Base-by-base conservation (phyloP, 2,888 invertebrate species). In the Agrotis puta region DNA sequence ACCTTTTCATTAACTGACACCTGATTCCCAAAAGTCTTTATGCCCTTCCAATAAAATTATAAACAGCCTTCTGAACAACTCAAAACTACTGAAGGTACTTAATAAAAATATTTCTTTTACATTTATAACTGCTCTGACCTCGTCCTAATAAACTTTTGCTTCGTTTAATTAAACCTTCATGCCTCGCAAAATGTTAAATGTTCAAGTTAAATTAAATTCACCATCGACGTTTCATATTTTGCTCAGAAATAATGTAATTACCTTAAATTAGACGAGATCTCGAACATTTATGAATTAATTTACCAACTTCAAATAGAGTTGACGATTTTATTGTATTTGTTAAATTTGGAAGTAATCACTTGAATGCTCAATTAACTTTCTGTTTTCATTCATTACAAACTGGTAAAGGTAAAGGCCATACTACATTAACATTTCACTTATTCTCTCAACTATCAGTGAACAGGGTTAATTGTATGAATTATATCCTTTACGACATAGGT, bases 121-220 rank as follows among this genome's bases (percentile, higher is more conserved):
- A 83, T 87, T 79, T 77, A 77, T 82, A 85, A 84, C 77, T 77
- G 80, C 66, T 74, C 77, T 78, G 84, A 79, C 86, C 85, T 87
- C 81, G 83, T 70, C 86, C 82, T 88, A 85, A 88, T 87, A 88
- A 90, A 90, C 84, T 90, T 90, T 87, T 83, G 85, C 83, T 81
- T 87, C 86, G 85, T 88, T 90, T 89, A 91, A 90, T 91, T 90
- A 90, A 90, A 88, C 84, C 85, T 88, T 91, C 84, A 87, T 85
- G 85, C 86, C 86, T 87, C 85, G 75, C 78, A 75, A 87, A 88
- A 86, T 84, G 83, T 84, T 83, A 85, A 87, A 85, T 84, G 84
- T 84, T 85, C 70, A 83, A 88, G 85, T 88, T 84, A 88, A 87
- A 89, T 89, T 88, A 88, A 88, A 85, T 87, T 86, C 78, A 84